Evolutionary conservation across 2,797 vertebrate species (phyloP).

Genomic region (Tamandua tetradactyla): DNA sequence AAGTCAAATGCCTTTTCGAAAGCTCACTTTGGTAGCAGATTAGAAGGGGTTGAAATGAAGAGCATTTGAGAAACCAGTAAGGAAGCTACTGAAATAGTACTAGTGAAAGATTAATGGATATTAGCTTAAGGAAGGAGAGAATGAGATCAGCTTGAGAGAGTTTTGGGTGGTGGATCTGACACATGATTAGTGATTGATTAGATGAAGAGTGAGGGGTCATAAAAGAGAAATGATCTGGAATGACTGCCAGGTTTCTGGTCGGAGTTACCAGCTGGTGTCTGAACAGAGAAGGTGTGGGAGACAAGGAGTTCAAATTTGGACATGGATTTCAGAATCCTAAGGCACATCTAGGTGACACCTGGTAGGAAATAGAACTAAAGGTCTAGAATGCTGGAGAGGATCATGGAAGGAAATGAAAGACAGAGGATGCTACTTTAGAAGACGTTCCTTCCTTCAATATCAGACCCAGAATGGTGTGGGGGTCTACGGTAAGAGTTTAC

Average conservation of each 20-base stretch:
- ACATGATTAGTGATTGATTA: neutral
- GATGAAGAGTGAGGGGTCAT: neutral
- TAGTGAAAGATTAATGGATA: neutral
- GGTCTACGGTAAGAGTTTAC: neutral
- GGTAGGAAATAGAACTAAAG: neutral
- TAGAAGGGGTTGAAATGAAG: neutral
- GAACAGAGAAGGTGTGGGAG: neutral
- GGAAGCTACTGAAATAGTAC: neutral
- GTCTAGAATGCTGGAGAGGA: neutral
- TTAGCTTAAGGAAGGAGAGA: neutral
- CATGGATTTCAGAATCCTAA: neutral
- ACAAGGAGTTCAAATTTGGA: neutral
- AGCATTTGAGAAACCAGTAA: neutral
- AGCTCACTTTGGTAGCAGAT: neutral
- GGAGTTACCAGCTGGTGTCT: neutral
- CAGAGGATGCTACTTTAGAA: neutral
- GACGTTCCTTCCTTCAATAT: neutral
- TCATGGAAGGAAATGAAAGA: neutral
- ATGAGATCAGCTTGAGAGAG: neutral
- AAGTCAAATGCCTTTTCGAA: neutral
- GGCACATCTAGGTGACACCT: neutral
- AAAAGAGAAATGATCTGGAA: neutral
- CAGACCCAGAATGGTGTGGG: neutral
- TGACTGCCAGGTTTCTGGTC: neutral
- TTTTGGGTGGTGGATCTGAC: neutral